Percentiles rank a stretch among this genome's conserved stretches.
These are phyloP conservation scores for Drosophila mulleri DNA, from an alignment of 2,888 invertebrate genomes.

Conservation along the genomic window DNA sequence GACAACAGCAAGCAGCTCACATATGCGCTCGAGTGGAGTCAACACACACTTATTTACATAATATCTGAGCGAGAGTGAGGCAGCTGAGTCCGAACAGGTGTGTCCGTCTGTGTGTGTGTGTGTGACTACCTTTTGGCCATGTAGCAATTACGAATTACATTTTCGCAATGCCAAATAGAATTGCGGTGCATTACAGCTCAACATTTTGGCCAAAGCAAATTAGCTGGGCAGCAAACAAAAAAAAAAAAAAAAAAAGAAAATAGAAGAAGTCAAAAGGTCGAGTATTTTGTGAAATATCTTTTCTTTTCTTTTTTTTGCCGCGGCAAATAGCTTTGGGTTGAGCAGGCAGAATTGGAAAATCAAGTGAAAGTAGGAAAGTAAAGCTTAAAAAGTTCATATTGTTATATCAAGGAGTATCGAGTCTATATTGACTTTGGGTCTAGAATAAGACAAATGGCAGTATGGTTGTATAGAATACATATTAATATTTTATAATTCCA, in stretches of 20 bases:
- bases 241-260: constrained; percentile 12
- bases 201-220: constrained; percentile 36
- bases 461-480: too few relatives aligned
- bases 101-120: background rate
- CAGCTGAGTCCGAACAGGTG: background rate
- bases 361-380: background rate
- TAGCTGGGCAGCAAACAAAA: background rate
- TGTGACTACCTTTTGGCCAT: constrained; percentile 16
- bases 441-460: too few relatives aligned
- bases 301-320: background rate
- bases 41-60: constrained; percentile 33
- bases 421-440: too few relatives aligned
- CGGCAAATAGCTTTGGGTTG: background rate
- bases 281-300: background rate
- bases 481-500: too few relatives aligned
- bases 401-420: too few relatives aligned
- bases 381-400: too few relatives aligned
- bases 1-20: constrained; percentile 40
- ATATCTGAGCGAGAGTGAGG: background rate
- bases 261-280: background rate
- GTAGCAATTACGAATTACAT: constrained; percentile 48
- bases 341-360: background rate
- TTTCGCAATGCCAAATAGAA: constrained; percentile 18
- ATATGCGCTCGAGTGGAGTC: constrained; percentile 40
- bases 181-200: constrained; percentile 26